Evolutionary conservation across 2,888 invertebrate species (phyloP), one percentile per base, ranked within the genome.

Genomic region (Perdita meconis): DNA sequence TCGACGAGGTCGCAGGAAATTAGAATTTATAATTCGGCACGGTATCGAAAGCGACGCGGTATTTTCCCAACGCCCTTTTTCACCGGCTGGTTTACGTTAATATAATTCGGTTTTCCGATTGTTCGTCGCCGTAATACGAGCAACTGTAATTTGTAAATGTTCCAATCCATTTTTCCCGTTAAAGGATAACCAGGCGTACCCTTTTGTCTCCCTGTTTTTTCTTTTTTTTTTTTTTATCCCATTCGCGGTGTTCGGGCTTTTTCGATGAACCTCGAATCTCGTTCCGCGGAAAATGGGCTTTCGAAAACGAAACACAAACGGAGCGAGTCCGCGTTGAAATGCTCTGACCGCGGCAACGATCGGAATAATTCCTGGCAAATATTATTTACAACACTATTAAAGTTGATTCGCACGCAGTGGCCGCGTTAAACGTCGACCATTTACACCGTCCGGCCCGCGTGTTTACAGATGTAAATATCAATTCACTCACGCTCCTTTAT

Each of bases 301-400:
- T 6, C 22, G 16, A 34, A 42, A 42, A 40, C 38, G 53, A 30
- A 66, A 72, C 22, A 16, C 44, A 6, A 40, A 34, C 13, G 22
- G 57, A 42, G 13, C 3, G 38, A n/a, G n/a, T n/a, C n/a, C 2
- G 24, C 65, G 38, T 36, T 57, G 61, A 44, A 69, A 69, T 42
- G 42, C 30, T 22, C 10, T 10, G 50, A 60, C 34, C 67, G 38
- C 65, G 55, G 53, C 38, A 53, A 42, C 59, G 10, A 13, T 12
- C 34, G 65, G 66, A 56, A 74, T 76, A 75, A 75, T 73, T 60
- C 34, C 44, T 34, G 64, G 44, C 57, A 60, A 75, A 75, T 65
- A 74, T 75, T 65, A 55, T 75, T 74, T 74, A 74, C 51, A 64
- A 34, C 73, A 44, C 74, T 72, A 44, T 72, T 72, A 64, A 72